These are phyloP conservation scores for Lymantria dispar DNA, from an alignment of 2,888 invertebrate genomes.

Conservation along the genomic window DNA sequence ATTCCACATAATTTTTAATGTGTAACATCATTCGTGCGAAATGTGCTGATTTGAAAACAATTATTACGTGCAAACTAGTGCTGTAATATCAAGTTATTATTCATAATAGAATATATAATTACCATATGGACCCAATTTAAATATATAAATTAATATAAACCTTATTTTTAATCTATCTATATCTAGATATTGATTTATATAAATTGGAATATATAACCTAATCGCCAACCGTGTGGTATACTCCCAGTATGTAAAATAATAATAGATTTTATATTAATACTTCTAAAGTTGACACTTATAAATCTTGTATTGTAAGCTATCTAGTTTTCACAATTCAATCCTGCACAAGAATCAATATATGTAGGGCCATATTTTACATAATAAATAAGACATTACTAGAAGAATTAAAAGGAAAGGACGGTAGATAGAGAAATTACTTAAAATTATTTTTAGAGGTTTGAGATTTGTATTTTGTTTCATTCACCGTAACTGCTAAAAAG, in stretches of 20 bases:
- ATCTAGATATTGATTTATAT: constrained; percentile 7
- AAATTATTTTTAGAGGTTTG: no score
- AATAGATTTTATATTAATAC: neutral
- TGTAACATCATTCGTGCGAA: constrained; percentile 29
- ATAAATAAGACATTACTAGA: neutral
- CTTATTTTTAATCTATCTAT: constrained; percentile 10
- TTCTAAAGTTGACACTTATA: no score
- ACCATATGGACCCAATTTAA: neutral
- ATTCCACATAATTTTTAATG: constrained; percentile 16
- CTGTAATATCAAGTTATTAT: constrained; percentile 10
- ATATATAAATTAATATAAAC: constrained; percentile 5
- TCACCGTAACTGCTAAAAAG: no score
- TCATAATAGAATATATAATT: no score
- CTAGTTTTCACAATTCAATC: constrained; percentile 18
- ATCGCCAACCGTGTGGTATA: neutral
- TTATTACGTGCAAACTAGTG: constrained; percentile 33
- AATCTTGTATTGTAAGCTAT: neutral
- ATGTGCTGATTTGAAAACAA: constrained; percentile 30
- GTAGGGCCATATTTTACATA: neutral
- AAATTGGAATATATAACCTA: neutral
- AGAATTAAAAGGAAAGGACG: no score
- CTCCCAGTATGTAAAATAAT: neutral
- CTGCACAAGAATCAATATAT: constrained; percentile 22
- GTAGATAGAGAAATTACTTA: no score
- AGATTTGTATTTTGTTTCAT: no score